Evolutionary conservation across 2,113 vertebrate species (phyloP).

Genomic region (Oostethus manadensis): DNA sequence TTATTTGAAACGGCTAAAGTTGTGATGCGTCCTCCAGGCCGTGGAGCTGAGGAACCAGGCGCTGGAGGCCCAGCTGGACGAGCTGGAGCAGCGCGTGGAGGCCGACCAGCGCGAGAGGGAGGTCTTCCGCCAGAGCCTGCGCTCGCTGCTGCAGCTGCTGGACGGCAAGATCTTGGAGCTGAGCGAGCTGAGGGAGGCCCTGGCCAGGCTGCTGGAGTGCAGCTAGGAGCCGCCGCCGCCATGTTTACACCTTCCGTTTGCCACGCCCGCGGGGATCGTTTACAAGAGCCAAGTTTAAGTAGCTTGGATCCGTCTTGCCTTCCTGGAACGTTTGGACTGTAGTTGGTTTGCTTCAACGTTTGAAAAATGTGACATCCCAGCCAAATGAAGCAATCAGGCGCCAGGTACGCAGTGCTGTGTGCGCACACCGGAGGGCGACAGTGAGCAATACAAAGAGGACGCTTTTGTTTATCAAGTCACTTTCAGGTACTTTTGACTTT

Average conservation of each 20-base stretch:
- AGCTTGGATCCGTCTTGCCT: slow-evolving; percentile 1
- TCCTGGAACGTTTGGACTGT: neutral
- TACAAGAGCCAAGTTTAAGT: neutral
- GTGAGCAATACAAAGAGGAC: slow-evolving; percentile 28
- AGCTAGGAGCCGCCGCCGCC: slow-evolving; percentile 51
- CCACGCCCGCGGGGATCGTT: slow-evolving; percentile 4
- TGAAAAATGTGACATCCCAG: neutral
- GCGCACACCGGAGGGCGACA: neutral
- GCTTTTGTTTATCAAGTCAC: slow-evolving; percentile 7
- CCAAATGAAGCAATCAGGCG: neutral
- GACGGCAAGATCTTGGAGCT: slow-evolving; percentile 96
- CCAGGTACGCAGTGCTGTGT: neutral
- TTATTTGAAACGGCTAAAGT: too few relatives aligned
- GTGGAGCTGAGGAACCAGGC: slow-evolving; percentile 85
- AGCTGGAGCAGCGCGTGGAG: slow-evolving; percentile 90
- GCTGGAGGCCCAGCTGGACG: slow-evolving; percentile 83
- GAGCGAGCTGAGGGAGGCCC: slow-evolving; percentile 88
- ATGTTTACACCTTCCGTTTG: slow-evolving; percentile 1
- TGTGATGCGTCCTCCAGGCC: slow-evolving; percentile 70
- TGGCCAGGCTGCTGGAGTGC: slow-evolving; percentile 86
- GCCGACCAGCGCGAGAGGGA: slow-evolving; percentile 87
- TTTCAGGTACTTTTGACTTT: slow-evolving; percentile 52
- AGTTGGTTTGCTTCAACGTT: neutral
- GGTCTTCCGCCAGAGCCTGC: slow-evolving; percentile 86
- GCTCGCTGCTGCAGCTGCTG: slow-evolving; percentile 93